Conservation (phyloP, 2,888 invertebrate species). For the Melanchra persicariae region DNA sequence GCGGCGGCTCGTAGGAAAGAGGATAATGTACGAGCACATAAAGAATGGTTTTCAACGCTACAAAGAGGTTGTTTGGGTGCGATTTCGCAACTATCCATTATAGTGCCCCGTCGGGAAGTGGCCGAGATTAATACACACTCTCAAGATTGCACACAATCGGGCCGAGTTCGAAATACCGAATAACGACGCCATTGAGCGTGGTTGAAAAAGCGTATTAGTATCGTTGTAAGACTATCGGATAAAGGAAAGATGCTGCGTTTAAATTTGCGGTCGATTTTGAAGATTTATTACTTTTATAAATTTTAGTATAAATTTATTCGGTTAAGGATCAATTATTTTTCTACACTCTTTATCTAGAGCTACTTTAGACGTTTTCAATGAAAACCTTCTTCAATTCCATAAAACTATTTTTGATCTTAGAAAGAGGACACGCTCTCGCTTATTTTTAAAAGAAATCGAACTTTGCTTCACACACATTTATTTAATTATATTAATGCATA, state of each 20-base stretch:
- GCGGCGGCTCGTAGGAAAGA: background rate
- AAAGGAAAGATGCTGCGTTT: slow-evolving; percentile 1
- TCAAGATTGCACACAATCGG: slow-evolving; percentile 54
- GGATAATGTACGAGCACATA: slow-evolving; percentile 55
- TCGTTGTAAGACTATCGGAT: slow-evolving; percentile 11
- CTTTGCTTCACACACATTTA: background rate
- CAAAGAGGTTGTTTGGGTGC: slow-evolving; percentile 70
- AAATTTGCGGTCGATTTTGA: slow-evolving; percentile 2
- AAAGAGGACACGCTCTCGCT: background rate
- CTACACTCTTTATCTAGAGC: background rate
- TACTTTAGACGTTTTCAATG: background rate
- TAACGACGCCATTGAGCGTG: slow-evolving; percentile 46
- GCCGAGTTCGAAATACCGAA: slow-evolving; percentile 39
- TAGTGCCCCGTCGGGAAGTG: slow-evolving; percentile 70
- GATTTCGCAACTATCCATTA: slow-evolving; percentile 75
- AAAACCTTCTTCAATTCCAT: background rate
- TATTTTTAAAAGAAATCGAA: background rate
- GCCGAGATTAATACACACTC: slow-evolving; percentile 72
- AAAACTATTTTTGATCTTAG: no score
- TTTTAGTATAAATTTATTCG: no score
- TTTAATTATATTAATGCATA: background rate
- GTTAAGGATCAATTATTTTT: background rate
- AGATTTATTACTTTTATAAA: background rate
- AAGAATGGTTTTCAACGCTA: slow-evolving; percentile 71
- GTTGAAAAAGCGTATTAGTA: slow-evolving; percentile 20